Percentiles rank a stretch among this genome's conserved stretches.
Evolutionary conservation across 2,797 vertebrate genomes (phyloP).

Genomic region (Otolemur crassicaudatus): DNA sequence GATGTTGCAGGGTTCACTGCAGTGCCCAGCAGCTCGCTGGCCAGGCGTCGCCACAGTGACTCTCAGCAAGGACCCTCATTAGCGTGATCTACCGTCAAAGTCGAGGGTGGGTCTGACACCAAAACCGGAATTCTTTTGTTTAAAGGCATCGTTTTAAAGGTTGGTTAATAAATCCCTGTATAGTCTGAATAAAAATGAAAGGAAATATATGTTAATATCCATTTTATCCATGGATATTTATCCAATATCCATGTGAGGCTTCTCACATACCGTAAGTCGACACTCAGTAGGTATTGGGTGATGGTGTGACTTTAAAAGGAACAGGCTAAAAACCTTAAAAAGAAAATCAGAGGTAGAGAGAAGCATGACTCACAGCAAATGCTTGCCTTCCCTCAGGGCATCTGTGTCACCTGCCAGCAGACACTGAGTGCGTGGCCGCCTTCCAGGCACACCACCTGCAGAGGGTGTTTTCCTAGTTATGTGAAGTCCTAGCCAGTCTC

Average conservation of each 20-base stretch:
- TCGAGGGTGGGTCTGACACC: conserved; percentile 43
- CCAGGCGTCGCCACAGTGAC: not conserved
- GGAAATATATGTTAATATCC: conserved; percentile 61
- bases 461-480: conserved; percentile 7
- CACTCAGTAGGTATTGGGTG: not conserved
- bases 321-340: not conserved
- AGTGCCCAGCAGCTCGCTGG: not conserved
- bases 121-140: conserved; percentile 57
- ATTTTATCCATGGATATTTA: conserved; percentile 36
- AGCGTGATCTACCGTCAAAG: not conserved
- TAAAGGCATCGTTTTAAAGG: conserved; percentile 60
- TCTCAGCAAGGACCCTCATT: not conserved
- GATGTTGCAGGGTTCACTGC: conserved; percentile 38
- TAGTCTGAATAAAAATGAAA: conserved; percentile 64
- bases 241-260: not conserved
- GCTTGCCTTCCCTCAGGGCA: not conserved
- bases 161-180: conserved; percentile 28
- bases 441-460: not conserved
- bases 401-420: not conserved
- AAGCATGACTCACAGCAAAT: not conserved
- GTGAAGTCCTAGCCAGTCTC: conserved; percentile 9
- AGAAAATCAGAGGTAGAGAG: not conserved
- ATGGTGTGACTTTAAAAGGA: not conserved
- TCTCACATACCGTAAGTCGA: not conserved
- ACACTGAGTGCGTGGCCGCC: too few species aligned